These are phyloP conservation scores for Paracanthobrama guichenoti DNA, from an alignment of 2,113 vertebrate species.

Conservation along the genomic window DNA sequence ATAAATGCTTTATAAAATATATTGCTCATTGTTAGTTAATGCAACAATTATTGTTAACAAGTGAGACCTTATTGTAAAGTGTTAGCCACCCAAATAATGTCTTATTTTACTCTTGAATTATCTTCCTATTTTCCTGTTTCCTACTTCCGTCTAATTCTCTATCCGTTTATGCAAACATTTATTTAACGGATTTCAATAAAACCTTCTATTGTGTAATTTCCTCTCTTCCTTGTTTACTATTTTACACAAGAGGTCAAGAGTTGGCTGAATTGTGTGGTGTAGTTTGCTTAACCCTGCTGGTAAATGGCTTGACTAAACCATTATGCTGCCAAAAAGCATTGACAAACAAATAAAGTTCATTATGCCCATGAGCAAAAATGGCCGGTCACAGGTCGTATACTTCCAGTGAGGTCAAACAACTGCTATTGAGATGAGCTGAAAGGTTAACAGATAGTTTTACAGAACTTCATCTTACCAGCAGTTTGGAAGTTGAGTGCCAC, in stretches of 20 bases:
- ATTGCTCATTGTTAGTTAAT: too few relatives aligned
- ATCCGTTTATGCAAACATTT: not conserved
- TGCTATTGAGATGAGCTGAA: not conserved
- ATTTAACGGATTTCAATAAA: not conserved
- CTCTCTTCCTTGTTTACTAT: not conserved
- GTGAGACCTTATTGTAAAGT: too few relatives aligned
- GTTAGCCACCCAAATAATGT: not conserved
- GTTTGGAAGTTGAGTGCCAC: constrained; percentile 97
- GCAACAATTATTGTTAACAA: too few relatives aligned
- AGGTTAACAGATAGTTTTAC: constrained; percentile 18
- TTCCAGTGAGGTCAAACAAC: not conserved
- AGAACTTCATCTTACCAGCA: constrained; percentile 75
- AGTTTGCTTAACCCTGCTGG: not conserved
- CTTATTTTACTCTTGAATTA: not conserved
- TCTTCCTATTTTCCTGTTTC: not conserved
- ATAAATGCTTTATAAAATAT: too few relatives aligned
- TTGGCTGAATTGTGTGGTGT: not conserved
- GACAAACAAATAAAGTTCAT: not conserved
- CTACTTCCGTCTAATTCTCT: not conserved
- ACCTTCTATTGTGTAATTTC: not conserved
- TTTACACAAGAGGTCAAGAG: not conserved
- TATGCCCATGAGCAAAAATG: not conserved
- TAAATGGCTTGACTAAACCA: not conserved
- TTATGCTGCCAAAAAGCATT: not conserved
- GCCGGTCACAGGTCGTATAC: not conserved